These are phyloP conservation scores for Sylvilagus bachmani DNA, from an alignment of 2,113 vertebrate species.

Conservation along the genomic window DNA sequence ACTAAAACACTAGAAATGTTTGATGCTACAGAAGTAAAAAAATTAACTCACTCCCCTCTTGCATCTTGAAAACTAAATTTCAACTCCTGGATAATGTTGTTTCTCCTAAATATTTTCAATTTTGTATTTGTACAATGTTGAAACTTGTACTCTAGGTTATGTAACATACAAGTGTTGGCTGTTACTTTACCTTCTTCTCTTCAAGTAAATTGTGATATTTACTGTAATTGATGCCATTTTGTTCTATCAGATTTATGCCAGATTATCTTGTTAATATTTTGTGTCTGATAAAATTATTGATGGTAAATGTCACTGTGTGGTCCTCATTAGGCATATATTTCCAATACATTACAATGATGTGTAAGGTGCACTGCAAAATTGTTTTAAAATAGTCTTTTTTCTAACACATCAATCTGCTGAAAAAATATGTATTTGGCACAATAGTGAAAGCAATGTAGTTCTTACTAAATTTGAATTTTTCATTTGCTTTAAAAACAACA, in stretches of 20 bases:
- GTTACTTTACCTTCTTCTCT: conserved; percentile 79
- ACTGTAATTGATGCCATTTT: conserved; percentile 83
- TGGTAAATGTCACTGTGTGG: conserved; percentile 94
- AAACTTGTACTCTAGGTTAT: conserved; percentile 82
- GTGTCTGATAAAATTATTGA: conserved; percentile 92
- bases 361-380: conserved; percentile 95
- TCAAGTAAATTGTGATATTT: conserved; percentile 83
- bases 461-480: conserved; percentile 93
- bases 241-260: conserved; percentile 83
- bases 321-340: conserved; percentile 94
- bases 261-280: conserved; percentile 87
- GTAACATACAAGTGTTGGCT: conserved; percentile 79
- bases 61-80: conserved; percentile 82
- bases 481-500: conserved; percentile 92
- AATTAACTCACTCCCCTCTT: conserved; percentile 61
- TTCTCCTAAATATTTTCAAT: conserved; percentile 85
- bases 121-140: conserved; percentile 84
- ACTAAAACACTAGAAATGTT: conserved; percentile 43
- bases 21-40: conserved; percentile 72
- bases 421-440: conserved; percentile 59
- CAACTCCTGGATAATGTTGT: conserved; percentile 87
- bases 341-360: conserved; percentile 95
- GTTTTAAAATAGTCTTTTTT: conserved; percentile 25
- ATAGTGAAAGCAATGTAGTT: conserved; percentile 92
- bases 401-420: conserved; percentile 35